A percentile compares a stretch with the other conserved stretches of the same genome.
phyloP scores from a whole-genome alignment of 92 coral and sea anemone species.

The Porites lobata region DNA sequence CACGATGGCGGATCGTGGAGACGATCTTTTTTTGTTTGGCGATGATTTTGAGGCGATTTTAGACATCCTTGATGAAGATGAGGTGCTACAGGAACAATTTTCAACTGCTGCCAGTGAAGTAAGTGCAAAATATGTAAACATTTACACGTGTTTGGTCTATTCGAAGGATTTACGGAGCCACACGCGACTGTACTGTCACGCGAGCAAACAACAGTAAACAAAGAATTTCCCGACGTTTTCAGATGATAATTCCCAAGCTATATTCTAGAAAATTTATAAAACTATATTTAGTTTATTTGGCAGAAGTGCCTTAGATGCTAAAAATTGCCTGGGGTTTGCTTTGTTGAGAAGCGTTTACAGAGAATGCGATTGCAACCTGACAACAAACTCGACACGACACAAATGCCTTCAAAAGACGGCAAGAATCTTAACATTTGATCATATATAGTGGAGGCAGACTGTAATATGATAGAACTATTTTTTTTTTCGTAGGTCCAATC shows the following conservation, averaged over 20 bases:
- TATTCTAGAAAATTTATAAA: conserved; percentile 10
- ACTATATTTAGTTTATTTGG: too few species aligned
- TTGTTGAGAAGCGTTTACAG: too few species aligned
- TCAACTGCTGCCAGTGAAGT: conserved; percentile 65
- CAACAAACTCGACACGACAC: too few species aligned
- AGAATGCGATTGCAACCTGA: too few species aligned
- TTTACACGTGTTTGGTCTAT: conserved; percentile 10
- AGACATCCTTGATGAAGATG: conserved; percentile 62
- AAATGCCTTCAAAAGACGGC: too few species aligned
- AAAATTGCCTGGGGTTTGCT: too few species aligned
- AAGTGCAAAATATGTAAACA: conserved; percentile 37
- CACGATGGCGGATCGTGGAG: conserved; percentile 65
- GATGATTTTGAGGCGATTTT: conserved; percentile 73
- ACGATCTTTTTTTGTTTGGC: conserved; percentile 64
- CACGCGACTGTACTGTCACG: conserved; percentile 22
- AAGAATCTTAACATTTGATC: too few species aligned
- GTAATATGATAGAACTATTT: too few species aligned
- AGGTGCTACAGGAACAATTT: conserved; percentile 64
- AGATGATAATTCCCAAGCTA: conserved; percentile 22
- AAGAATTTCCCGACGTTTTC: conserved; percentile 4
- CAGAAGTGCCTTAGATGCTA: too few species aligned
- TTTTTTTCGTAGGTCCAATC: conserved; percentile 51
- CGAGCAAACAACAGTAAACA: conserved; percentile 20
- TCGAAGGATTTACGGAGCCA: conserved; percentile 10
- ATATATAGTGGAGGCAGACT: too few species aligned